phyloP scores from a whole-genome alignment of 2,113 vertebrate genomes.

The Nesoenas mayeri region DNA sequence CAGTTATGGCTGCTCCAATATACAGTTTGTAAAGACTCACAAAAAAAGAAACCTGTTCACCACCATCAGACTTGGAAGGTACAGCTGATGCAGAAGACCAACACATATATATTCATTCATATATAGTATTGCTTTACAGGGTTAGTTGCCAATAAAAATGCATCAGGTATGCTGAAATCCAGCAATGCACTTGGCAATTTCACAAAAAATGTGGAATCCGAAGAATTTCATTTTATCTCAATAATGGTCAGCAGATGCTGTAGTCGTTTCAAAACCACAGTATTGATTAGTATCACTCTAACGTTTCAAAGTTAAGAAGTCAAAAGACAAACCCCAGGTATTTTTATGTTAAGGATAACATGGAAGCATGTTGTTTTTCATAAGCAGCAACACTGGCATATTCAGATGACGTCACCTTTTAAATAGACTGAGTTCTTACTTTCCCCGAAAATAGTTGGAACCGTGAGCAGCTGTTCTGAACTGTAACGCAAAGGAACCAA shows the following conservation, averaged over 20 bases:
- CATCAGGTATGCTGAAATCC: neutral
- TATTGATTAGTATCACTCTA: neutral
- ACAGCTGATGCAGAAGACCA: neutral
- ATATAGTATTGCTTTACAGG: neutral
- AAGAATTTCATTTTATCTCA: conserved; percentile 36
- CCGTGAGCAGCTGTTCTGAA: neutral
- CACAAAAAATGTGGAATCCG: neutral
- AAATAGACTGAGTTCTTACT: neutral
- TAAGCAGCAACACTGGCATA: neutral
- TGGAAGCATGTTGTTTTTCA: neutral
- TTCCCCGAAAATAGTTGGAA: neutral
- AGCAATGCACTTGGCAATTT: neutral
- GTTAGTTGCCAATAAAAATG: neutral
- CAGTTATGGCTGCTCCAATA: neutral
- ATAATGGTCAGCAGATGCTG: conserved; percentile 26
- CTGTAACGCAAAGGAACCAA: neutral
- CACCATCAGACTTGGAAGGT: neutral
- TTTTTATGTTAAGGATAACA: neutral
- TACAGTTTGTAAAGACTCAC: neutral
- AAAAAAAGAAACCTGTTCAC: neutral
- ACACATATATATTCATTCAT: fast-evolving
- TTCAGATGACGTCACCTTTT: neutral
- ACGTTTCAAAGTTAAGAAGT: neutral
- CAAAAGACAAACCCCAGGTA: neutral
- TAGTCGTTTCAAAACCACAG: neutral